Evolutionary conservation across 92 coral and sea anemone genomes (phyloP).

Genomic region (Meandrina meandrites): DNA sequence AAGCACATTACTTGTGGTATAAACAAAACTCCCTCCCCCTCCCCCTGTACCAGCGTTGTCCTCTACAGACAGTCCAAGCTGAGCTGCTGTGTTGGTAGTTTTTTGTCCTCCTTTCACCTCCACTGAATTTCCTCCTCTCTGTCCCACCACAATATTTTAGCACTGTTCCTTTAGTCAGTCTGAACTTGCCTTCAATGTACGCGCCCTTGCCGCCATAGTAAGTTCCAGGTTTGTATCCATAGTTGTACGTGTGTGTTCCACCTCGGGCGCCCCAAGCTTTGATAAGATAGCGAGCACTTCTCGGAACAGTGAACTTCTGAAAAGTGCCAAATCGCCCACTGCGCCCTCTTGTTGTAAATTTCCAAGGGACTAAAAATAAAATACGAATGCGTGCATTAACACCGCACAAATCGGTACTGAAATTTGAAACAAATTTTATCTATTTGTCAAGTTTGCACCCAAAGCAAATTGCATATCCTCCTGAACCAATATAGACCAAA

Average conservation of each 20-base stretch:
- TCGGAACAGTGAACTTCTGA: not conserved
- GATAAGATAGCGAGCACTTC: constrained; percentile 34
- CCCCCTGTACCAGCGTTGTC: no score
- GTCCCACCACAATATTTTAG: constrained; percentile 54
- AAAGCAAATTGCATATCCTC: no score
- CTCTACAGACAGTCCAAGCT: constrained; percentile 54
- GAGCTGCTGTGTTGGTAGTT: constrained; percentile 48
- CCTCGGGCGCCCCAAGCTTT: constrained; percentile 63
- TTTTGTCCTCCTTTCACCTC: constrained; percentile 50
- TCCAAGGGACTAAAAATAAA: not conserved
- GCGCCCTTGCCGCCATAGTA: constrained; percentile 68
- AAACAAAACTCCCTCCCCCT: no score
- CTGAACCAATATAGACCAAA: no score
- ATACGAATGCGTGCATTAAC: not conserved
- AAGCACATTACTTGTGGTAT: no score
- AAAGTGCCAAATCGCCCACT: not conserved
- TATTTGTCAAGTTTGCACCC: no score
- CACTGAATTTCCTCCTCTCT: no score
- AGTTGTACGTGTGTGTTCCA: constrained; percentile 61
- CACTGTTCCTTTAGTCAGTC: constrained; percentile 25
- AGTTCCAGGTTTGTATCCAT: constrained; percentile 51
- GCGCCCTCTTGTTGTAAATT: not conserved
- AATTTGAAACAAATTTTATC: no score
- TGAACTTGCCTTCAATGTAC: constrained; percentile 35
- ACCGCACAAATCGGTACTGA: no score